phyloP scores from a whole-genome alignment of 2,888 invertebrate species.

The Amitus sp. region DNA sequence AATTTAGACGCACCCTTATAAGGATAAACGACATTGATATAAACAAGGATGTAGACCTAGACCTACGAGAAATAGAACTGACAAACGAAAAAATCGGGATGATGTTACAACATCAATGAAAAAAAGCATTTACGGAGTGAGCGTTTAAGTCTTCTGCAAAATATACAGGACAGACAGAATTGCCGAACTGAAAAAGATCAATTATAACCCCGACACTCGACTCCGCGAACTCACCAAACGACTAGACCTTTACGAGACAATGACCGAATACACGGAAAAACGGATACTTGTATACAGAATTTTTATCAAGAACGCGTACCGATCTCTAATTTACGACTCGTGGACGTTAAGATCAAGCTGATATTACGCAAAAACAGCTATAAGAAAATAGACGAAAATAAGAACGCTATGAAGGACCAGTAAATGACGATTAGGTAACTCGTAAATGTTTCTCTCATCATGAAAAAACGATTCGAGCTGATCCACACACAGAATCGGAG shows the following conservation, averaged over 20 bases:
- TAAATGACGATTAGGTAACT: neutral
- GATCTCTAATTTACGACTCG: neutral
- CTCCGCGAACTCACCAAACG: neutral
- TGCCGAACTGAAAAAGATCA: neutral
- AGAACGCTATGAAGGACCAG: no score
- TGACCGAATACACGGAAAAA: neutral
- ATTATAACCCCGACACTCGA: neutral
- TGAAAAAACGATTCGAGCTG: constrained; percentile 1
- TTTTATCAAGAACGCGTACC: no score
- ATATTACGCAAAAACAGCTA: neutral
- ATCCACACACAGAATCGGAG: constrained; percentile 6
- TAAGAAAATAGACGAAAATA: no score
- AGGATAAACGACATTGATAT: neutral
- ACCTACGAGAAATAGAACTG: neutral
- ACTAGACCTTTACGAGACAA: neutral
- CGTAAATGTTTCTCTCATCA: neutral
- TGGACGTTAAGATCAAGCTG: neutral
- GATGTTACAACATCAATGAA: neutral
- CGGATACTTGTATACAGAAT: neutral
- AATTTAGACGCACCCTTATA: neutral
- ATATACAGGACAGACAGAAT: neutral
- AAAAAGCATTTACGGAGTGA: neutral
- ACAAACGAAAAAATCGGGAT: neutral
- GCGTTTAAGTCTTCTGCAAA: neutral
- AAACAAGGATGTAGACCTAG: neutral